Percentiles rank a stretch among this genome's conserved stretches.
Evolutionary conservation across 2,888 invertebrate genomes (phyloP).

Genomic region (Timema podura): DNA sequence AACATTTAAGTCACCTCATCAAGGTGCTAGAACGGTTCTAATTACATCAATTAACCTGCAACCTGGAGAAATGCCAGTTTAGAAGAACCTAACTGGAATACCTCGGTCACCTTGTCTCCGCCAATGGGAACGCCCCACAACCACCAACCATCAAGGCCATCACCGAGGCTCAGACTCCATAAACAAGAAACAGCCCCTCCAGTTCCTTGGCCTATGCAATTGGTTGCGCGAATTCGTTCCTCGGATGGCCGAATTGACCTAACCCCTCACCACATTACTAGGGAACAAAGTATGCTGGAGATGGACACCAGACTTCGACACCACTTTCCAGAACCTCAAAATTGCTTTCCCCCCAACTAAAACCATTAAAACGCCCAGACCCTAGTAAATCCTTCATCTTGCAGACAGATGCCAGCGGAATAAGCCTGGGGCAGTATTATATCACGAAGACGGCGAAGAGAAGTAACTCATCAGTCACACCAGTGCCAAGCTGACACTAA

Average conservation of each 20-base stretch:
- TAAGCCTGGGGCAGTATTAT: not conserved
- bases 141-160: not conserved
- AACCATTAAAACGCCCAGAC: not conserved
- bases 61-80: not conserved
- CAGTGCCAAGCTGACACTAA: not conserved
- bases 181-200: not conserved
- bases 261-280: not conserved
- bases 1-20: not conserved
- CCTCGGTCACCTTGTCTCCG: no score
- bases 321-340: not conserved
- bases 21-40: not conserved
- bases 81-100: not conserved
- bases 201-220: not conserved
- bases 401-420: not conserved
- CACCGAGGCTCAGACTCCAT: not conserved
- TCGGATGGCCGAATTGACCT: not conserved
- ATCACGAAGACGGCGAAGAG: not conserved
- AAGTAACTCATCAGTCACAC: not conserved
- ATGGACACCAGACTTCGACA: no score
- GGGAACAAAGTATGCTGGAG: no score
- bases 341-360: not conserved
- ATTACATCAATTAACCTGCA: not conserved
- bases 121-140: not conserved
- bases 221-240: not conserved
- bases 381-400: not conserved